These are phyloP conservation scores for Rhopalosiphum padi DNA, from an alignment of 1,140 invertebrate genomes.

Conservation along the genomic window DNA sequence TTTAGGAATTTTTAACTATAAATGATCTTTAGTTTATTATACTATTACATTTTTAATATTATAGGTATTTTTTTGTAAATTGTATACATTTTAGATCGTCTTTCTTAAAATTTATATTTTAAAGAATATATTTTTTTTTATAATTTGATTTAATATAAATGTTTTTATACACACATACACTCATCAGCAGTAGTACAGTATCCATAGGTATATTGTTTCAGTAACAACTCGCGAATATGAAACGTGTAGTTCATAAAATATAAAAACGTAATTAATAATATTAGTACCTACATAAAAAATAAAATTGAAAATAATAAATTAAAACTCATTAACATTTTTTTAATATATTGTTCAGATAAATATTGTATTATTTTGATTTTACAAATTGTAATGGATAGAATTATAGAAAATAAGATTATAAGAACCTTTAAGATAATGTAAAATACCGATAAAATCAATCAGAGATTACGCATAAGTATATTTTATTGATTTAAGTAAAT, in stretches of 20 bases:
- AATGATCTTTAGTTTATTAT: no score
- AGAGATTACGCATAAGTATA: no score
- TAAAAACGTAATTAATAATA: not conserved
- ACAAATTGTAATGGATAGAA: not conserved
- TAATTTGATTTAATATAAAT: no score
- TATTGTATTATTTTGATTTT: not conserved
- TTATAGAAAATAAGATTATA: not conserved
- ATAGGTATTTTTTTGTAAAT: no score
- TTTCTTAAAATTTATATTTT: no score
- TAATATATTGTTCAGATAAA: not conserved
- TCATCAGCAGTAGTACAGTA: not conserved
- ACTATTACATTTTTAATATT: no score
- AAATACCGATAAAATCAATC: not conserved
- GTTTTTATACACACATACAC: no score
- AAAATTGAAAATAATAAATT: not conserved
- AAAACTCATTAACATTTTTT: no score
- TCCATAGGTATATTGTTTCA: not conserved
- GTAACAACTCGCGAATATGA: not conserved
- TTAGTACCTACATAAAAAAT: not conserved
- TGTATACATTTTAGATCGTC: no score
- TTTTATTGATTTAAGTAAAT: no score
- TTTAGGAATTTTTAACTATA: no score
- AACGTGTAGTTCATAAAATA: not conserved
- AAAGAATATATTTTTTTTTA: no score
- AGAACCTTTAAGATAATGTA: not conserved